These are phyloP conservation scores for Tigriopus japonicus DNA, from an alignment of 1,140 invertebrate genomes.

Conservation along the genomic window DNA sequence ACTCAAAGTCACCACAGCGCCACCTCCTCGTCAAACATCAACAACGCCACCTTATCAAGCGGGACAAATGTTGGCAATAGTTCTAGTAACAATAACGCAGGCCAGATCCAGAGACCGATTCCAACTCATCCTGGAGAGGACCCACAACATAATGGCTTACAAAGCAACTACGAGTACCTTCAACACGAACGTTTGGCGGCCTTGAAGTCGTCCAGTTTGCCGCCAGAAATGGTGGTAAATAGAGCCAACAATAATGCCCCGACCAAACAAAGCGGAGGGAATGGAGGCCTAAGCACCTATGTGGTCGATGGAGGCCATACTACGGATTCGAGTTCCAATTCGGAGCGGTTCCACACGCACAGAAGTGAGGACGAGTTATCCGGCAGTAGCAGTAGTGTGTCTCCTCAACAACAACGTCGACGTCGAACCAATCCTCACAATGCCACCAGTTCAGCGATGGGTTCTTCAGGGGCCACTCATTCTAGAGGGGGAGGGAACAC, in stretches of 20 bases:
- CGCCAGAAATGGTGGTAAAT: not conserved
- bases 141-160: too few relatives aligned
- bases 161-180: not conserved
- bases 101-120: too few relatives aligned
- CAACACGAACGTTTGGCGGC: constrained; percentile 19
- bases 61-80: too few relatives aligned
- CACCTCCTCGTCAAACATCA: too few relatives aligned
- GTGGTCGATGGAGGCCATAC: not conserved
- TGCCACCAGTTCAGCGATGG: too few relatives aligned
- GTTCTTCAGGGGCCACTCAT: not conserved
- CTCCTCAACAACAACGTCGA: not conserved
- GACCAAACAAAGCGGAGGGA: too few relatives aligned
- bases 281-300: not conserved
- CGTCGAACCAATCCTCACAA: too few relatives aligned
- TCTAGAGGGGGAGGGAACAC: constrained; percentile 15
- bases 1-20: not conserved
- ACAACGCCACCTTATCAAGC: too few relatives aligned
- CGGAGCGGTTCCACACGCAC: not conserved
- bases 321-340: not conserved
- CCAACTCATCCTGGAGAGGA: too few relatives aligned
- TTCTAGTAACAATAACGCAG: too few relatives aligned
- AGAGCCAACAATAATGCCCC: not conserved
- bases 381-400: constrained; percentile 2
- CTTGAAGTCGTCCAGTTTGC: constrained; percentile 18
- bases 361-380: constrained; percentile 1